Evolutionary conservation across 2,888 invertebrate genomes (phyloP).

Genomic region (Plebejus anna): DNA sequence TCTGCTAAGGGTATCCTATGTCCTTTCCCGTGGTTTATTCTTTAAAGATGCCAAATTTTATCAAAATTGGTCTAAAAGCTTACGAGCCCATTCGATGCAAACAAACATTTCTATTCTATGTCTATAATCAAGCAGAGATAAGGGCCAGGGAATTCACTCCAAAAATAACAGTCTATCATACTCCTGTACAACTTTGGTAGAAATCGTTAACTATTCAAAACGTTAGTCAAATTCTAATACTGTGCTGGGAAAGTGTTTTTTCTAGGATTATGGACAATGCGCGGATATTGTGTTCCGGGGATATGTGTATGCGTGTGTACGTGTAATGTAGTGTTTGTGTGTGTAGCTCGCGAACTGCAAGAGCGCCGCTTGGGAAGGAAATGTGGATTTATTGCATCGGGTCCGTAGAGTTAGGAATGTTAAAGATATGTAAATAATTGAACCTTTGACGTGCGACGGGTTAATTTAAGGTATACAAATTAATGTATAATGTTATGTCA

Average conservation of each 20-base stretch:
- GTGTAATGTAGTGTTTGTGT: constrained; percentile 39
- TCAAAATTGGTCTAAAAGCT: neutral
- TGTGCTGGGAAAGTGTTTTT: constrained; percentile 34
- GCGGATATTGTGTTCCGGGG: constrained; percentile 73
- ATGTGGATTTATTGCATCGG: constrained; percentile 45
- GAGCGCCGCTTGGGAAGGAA: constrained; percentile 43
- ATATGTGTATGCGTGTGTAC: constrained; percentile 48
- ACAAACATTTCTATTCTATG: neutral
- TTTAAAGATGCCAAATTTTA: too few species aligned
- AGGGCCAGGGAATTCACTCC: too few species aligned
- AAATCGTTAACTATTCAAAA: constrained; percentile 13
- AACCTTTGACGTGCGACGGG: too few species aligned
- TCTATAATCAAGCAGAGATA: neutral
- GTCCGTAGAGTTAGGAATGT: neutral
- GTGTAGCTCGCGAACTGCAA: constrained; percentile 46
- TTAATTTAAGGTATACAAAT: too few species aligned
- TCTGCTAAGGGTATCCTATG: neutral
- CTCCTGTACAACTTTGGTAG: neutral
- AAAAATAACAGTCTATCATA: too few species aligned
- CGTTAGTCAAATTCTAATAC: neutral
- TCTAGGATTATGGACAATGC: constrained; percentile 63
- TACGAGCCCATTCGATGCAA: neutral
- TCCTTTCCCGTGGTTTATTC: too few species aligned
- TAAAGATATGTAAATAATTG: neutral
- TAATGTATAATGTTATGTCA: too few species aligned